Conservation (phyloP, 2,888 invertebrate species). For the Lithodes maja region DNA sequence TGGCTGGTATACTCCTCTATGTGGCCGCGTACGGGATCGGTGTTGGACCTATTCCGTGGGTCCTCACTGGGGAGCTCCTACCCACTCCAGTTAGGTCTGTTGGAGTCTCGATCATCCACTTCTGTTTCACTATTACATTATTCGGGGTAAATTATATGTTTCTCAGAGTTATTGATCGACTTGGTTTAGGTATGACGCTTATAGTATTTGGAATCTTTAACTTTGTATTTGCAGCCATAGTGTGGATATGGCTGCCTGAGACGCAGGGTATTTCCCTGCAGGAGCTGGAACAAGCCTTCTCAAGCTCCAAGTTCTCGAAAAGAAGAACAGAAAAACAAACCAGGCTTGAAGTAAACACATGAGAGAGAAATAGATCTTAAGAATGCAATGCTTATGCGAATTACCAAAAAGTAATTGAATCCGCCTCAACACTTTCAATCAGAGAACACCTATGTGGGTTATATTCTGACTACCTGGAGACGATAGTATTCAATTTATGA, state of each 20-base stretch:
- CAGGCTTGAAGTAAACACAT: no score
- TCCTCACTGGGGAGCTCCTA: conserved; percentile 58
- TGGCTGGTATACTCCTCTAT: conserved; percentile 71
- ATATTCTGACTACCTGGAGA: no score
- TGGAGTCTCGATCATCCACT: conserved; percentile 40
- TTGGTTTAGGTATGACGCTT: conserved; percentile 30
- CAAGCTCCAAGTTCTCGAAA: background rate
- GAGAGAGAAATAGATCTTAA: no score
- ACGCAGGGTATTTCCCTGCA: conserved; percentile 2
- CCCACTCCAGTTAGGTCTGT: conserved; percentile 59
- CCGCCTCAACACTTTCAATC: no score
- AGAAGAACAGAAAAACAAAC: no score
- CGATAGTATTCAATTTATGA: no score
- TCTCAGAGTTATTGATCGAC: conserved; percentile 17
- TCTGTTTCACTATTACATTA: conserved; percentile 13
- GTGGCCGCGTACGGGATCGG: conserved; percentile 65
- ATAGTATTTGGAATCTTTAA: background rate
- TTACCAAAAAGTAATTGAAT: no score
- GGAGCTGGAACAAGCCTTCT: background rate
- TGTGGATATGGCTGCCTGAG: conserved; percentile 23
- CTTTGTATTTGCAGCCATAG: conserved; percentile 9
- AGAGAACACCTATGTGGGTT: no score
- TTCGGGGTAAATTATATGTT: conserved; percentile 43
- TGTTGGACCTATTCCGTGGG: conserved; percentile 59
- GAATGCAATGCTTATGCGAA: no score